Conservation (phyloP, 2,888 invertebrate species). For the Branchellion lobata region DNA sequence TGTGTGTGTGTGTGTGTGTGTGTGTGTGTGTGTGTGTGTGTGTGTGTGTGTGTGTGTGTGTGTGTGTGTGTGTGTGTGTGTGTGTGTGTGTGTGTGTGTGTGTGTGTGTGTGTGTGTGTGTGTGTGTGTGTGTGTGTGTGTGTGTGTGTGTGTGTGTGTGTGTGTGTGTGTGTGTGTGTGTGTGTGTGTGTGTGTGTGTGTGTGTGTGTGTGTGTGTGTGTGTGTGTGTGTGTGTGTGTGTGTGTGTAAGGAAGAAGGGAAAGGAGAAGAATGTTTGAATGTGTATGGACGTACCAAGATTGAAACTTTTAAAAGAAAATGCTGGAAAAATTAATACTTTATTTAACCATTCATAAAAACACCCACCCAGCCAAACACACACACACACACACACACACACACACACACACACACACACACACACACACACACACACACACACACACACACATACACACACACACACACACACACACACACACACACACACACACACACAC, state of each 20-base stretch:
- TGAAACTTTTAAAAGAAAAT: no score
- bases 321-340: no score
- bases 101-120: conserved; percentile 25
- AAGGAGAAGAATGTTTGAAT: no score
- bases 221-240: conserved; percentile 24
- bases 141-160: conserved; percentile 38
- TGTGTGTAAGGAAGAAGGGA: neutral
- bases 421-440: no score
- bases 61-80: conserved; percentile 39
- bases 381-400: no score
- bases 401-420: no score
- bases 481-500: no score
- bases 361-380: no score
- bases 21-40: conserved; percentile 33
- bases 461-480: no score
- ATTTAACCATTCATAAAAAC: no score
- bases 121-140: conserved; percentile 32
- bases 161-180: conserved; percentile 40
- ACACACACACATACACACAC: no score
- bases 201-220: conserved; percentile 23
- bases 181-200: conserved; percentile 34
- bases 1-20: conserved; percentile 32
- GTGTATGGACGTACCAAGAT: no score
- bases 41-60: conserved; percentile 32
- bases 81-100: conserved; percentile 38